Conservation (phyloP, 2,113 vertebrate species). For the Amphiprion ocellaris region DNA sequence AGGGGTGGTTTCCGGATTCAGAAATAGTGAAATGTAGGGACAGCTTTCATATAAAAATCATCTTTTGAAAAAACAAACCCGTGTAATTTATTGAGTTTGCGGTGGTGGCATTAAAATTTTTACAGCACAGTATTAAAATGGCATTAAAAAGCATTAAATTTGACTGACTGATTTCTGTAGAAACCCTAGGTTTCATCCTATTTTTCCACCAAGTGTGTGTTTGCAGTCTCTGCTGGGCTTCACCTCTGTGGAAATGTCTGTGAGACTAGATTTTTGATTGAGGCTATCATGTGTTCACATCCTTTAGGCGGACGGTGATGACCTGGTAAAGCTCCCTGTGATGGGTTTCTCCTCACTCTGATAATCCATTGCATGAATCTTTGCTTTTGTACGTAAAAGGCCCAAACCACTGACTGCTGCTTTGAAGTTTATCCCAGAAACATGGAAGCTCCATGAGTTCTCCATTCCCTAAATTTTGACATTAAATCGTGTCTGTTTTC, state of each 20-base stretch:
- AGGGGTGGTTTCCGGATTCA: too few relatives aligned
- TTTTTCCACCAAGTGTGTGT: neutral
- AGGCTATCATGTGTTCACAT: constrained; percentile 16
- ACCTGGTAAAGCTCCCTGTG: constrained; percentile 11
- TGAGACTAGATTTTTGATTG: constrained; percentile 42
- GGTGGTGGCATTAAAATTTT: too few relatives aligned
- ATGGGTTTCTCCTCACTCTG: constrained; percentile 26
- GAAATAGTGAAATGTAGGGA: too few relatives aligned
- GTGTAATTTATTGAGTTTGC: too few relatives aligned
- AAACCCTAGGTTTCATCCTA: too few relatives aligned
- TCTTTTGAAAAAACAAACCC: too few relatives aligned
- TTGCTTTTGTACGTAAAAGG: constrained; percentile 4
- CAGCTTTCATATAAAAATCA: too few relatives aligned
- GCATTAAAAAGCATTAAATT: too few relatives aligned
- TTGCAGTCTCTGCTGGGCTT: constrained; percentile 21
- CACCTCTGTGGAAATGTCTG: constrained; percentile 29
- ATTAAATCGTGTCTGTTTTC: too few relatives aligned
- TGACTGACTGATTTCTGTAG: too few relatives aligned
- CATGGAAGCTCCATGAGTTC: neutral
- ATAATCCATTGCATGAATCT: constrained; percentile 22
- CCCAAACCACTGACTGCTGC: constrained; percentile 4
- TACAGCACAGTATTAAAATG: too few relatives aligned
- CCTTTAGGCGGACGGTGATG: constrained; percentile 1
- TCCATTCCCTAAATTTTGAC: too few relatives aligned
- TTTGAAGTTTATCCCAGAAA: constrained; percentile 34